phyloP scores from a whole-genome alignment of 2,113 vertebrate genomes.

The Hylia prasina region DNA sequence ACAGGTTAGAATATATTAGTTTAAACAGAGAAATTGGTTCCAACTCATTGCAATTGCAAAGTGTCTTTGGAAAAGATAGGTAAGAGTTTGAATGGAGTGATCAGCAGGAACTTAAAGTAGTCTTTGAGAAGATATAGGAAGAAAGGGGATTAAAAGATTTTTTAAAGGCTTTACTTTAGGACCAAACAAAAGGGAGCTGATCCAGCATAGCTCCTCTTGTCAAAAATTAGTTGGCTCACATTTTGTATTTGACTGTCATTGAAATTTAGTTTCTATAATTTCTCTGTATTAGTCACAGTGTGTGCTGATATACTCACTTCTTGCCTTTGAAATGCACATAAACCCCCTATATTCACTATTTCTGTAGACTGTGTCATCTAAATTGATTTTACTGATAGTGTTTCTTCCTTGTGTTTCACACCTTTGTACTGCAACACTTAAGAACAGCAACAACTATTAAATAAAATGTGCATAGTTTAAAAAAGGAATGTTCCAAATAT shows the following conservation, averaged over 20 bases:
- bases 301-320: not conserved
- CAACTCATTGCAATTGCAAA: not conserved
- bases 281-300: not conserved
- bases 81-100: not conserved
- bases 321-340: not conserved
- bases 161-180: not conserved
- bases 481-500: not conserved
- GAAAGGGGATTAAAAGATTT: not conserved
- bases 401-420: not conserved
- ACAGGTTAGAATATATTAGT: not conserved
- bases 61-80: not conserved
- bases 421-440: not conserved
- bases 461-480: not conserved
- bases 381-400: not conserved
- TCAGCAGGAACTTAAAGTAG: not conserved
- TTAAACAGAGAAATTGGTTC: conserved; percentile 13
- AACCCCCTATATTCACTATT: not conserved
- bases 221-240: not conserved
- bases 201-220: not conserved
- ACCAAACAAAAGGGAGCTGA: not conserved
- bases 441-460: not conserved
- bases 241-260: not conserved
- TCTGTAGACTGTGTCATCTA: not conserved
- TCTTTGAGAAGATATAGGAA: not conserved
- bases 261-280: not conserved